phyloP scores from a whole-genome alignment of 2,888 invertebrate species.

The Cosmia trapezina region DNA sequence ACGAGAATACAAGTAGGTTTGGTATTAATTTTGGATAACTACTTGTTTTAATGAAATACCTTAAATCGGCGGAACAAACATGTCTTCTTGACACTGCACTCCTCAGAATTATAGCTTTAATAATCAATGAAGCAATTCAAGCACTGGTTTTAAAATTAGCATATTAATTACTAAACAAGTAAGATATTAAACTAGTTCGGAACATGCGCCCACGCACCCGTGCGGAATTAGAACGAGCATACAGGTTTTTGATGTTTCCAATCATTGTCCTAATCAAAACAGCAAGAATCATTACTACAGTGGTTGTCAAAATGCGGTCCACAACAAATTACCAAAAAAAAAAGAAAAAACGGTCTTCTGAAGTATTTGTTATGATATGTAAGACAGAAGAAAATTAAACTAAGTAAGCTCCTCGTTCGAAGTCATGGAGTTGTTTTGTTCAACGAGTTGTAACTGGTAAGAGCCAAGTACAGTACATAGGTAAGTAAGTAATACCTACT shows the following conservation, averaged over 20 bases:
- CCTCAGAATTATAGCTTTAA: not conserved
- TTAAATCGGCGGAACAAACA: not conserved
- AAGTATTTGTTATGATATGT: not conserved
- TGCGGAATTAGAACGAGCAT: slow-evolving; percentile 25
- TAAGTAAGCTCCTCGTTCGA: not conserved
- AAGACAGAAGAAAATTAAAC: not conserved
- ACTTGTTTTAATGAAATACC: no score
- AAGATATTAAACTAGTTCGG: slow-evolving; percentile 32
- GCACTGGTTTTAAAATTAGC: slow-evolving; percentile 34
- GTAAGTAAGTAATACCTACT: not conserved
- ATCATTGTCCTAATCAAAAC: no score
- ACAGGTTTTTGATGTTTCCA: not conserved
- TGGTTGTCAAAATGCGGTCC: not conserved
- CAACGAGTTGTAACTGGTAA: not conserved
- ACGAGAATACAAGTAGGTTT: not conserved
- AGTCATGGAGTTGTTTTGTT: not conserved
- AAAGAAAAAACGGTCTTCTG: not conserved
- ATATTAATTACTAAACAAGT: slow-evolving; percentile 49
- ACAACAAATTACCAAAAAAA: not conserved
- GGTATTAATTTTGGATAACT: not conserved
- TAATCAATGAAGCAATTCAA: slow-evolving; percentile 12
- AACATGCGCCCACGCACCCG: slow-evolving; percentile 35
- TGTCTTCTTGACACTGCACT: not conserved
- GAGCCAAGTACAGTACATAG: not conserved
- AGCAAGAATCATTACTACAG: no score